Evolutionary conservation across 2,113 vertebrate species (phyloP), one percentile per base, ranked within the genome.

Genomic region (Hippocampus comes): DNA sequence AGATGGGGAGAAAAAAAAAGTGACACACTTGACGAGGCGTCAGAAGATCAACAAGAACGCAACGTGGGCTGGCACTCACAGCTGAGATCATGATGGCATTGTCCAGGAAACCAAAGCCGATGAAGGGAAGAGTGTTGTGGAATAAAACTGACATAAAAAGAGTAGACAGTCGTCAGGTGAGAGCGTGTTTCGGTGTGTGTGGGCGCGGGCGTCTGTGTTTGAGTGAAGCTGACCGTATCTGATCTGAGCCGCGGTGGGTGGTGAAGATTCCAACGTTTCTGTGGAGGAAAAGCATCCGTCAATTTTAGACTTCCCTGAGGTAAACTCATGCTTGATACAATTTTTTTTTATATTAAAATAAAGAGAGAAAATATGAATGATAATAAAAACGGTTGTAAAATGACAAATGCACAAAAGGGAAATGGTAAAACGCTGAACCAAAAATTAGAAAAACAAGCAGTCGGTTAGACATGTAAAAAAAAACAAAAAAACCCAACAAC

Each of bases 71-170:
- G 25, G 25, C 2, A 38, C 96, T 96, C 91, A 99, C 97, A 71
- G 97, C 97, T 84, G 95, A 95, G 81, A 99, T 99, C 97, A 99
- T 99, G 92, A 99, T 99, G 90, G 97, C 96, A 63, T 99, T 99
- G 89, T 99, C 97, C 84, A 99, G 94, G 93, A 99, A 98, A 82
- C 97, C 97, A 84, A 99, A 99, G 57, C 97, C 97, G 81, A 98
- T 80, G 79, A 99, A 99, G 88, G 97, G 97, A 83, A 99, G 81
- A 69, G 95, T 95, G 83, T 97, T 99, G 90, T 98, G 97, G 88
- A 99, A 89, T 84, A 99, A 93, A 73, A 99, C 97, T 99, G 76
- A 10, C 34, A 6, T 38, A 6, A 43, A 79, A 63, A 30, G 42
- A 15, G 68, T 9, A 69, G 65, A n/a, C 3, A 34, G 23, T 5